Evolutionary conservation across 92 coral and sea anemone genomes (phyloP), one percentile per base, ranked within the genome.

Genomic region (Actinostola sp.): DNA sequence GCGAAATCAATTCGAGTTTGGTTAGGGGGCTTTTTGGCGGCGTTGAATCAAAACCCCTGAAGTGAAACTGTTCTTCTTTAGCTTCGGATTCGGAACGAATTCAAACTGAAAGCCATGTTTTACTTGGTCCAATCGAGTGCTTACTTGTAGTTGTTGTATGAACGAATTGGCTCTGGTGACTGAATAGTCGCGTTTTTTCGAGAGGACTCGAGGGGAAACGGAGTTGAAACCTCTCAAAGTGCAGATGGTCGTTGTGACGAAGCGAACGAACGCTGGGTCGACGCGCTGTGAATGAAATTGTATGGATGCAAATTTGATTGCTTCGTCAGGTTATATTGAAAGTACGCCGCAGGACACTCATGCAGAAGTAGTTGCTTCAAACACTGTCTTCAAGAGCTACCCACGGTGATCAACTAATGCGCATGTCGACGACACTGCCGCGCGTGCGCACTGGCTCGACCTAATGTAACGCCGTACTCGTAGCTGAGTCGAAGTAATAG

Each of bases 251-350:
- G 61, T 33, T 14, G 21, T 8, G 45, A 31, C 2, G 50, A 68
- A 64, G 46, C 53, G 45, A 57, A 15, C 28, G 57, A 63, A 34
- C 52, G 81, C 81, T 75, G 81, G 49, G 81, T 25, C 1, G 2
- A 16, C 81, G 42, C 70, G 85, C 97, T 83, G 92, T 70, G 97
- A 79, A 65, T 34, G 77, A 91, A 88, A 88, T 91, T 88, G 84
- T 83, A 72, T 88, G 84, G 88, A 91, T 91, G 83, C 92, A 91
- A 87, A 79, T 91, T 87, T 91, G 78, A 88, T 91, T 91, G 97
- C 88, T 67, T 81, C 85, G 72, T 92, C 90, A 75, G 84, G 88
- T 81, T 73, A 91, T 85, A 91, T 91, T 91, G 92, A 91, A 91
- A 91, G 82, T 67, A 34, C 92, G 27, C 97, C 32, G 72, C 89